Conservation (phyloP, 2,113 vertebrate species). For the Zapornia atra region DNA sequence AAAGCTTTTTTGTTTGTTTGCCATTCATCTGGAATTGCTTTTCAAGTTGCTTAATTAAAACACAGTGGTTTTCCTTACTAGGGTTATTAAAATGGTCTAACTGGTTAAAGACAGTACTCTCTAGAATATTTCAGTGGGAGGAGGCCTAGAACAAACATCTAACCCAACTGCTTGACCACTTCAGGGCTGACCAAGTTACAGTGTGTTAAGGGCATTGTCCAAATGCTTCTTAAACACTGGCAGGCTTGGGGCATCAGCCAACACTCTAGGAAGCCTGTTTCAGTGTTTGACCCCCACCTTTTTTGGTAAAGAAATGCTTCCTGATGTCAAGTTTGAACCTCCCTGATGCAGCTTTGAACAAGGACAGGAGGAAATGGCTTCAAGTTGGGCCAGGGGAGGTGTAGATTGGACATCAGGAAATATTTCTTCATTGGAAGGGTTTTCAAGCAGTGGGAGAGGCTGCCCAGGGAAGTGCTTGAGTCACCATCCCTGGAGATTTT, state of each 20-base stretch:
- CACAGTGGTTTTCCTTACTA: neutral
- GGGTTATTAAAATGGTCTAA: neutral
- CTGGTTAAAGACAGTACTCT: neutral
- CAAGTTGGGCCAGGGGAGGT: too few relatives aligned
- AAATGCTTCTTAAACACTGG: neutral
- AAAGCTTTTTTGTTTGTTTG: neutral
- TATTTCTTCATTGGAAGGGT: too few relatives aligned
- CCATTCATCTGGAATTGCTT: neutral
- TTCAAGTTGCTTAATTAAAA: neutral
- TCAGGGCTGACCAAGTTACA: neutral
- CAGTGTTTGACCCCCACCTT: neutral
- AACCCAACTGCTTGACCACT: neutral
- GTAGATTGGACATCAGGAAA: too few relatives aligned
- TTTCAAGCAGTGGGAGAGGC: too few relatives aligned
- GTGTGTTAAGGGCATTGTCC: neutral
- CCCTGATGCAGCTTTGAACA: neutral
- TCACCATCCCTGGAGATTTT: too few relatives aligned
- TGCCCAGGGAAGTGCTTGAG: too few relatives aligned
- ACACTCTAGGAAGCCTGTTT: neutral
- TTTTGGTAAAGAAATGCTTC: neutral
- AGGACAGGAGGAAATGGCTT: too few relatives aligned
- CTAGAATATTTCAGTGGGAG: neutral
- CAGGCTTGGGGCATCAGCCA: accelerated
- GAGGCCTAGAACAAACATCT: neutral
- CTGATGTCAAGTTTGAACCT: neutral